A percentile compares a stretch with the other conserved stretches of the same genome.
These are phyloP conservation scores for Penaeus vannamei DNA, from an alignment of 1,140 invertebrate genomes.

Conservation along the genomic window DNA sequence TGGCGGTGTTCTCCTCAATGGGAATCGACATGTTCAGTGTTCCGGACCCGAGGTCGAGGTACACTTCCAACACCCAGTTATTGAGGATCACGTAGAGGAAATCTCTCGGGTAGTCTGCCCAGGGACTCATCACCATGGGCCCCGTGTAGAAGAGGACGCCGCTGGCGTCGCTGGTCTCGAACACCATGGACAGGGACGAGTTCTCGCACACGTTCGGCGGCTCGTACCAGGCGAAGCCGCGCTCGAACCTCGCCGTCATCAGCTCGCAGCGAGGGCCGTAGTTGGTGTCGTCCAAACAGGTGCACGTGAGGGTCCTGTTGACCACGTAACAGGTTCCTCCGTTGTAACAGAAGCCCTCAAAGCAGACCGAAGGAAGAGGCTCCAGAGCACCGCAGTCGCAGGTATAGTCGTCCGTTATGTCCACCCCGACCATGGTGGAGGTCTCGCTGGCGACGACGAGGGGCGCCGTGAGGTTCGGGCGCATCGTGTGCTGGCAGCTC, in stretches of 20 bases:
- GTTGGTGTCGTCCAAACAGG: slow-evolving; percentile 58
- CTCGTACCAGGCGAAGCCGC: slow-evolving; percentile 96
- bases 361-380: slow-evolving; percentile 73
- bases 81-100: slow-evolving; percentile 90
- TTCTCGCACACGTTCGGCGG: slow-evolving; percentile 95
- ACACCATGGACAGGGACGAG: slow-evolving; percentile 94
- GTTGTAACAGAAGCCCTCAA: slow-evolving; percentile 82
- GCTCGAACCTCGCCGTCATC: slow-evolving; percentile 91
- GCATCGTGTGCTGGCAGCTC: slow-evolving; percentile 60
- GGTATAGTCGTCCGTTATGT: slow-evolving; percentile 88
- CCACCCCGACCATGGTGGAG: slow-evolving; percentile 92
- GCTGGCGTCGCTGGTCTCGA: slow-evolving; percentile 90
- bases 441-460: slow-evolving; percentile 97
- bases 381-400: slow-evolving; percentile 93
- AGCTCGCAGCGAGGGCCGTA: slow-evolving; percentile 95
- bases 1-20: slow-evolving; percentile 75
- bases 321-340: slow-evolving; percentile 77
- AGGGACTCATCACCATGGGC: slow-evolving; percentile 93
- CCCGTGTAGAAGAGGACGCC: slow-evolving; percentile 97
- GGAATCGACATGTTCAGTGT: slow-evolving; percentile 90
- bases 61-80: slow-evolving; percentile 94
- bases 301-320: slow-evolving; percentile 45
- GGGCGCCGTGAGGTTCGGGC: slow-evolving; percentile 75
- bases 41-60: slow-evolving; percentile 96
- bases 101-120: slow-evolving; percentile 88